A percentile compares a stretch with the other conserved stretches of the same genome.
Conservation (phyloP, 2,797 vertebrate species). For the Pempheris klunzingeri region DNA sequence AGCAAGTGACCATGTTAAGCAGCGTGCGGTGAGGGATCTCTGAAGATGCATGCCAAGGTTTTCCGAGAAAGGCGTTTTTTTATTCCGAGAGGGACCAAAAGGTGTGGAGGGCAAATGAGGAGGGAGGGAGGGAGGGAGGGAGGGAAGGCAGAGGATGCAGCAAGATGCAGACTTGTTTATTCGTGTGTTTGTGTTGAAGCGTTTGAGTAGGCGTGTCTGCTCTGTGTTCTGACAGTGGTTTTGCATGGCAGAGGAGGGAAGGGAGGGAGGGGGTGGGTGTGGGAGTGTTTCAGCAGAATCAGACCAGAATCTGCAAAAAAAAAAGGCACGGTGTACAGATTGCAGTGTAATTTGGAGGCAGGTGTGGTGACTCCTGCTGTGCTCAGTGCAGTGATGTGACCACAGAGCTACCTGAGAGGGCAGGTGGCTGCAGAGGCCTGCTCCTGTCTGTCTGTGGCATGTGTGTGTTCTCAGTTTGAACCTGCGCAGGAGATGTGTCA, state of each 20-base stretch:
- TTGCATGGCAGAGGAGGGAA: constrained; percentile 21
- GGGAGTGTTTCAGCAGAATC: background rate
- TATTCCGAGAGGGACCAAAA: constrained; percentile 56
- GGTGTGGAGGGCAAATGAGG: constrained; percentile 50
- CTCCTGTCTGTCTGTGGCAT: too few relatives aligned
- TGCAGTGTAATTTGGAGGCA: background rate
- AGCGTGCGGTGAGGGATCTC: constrained; percentile 48
- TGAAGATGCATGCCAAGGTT: constrained; percentile 61
- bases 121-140: background rate
- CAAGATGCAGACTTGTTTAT: constrained; percentile 57
- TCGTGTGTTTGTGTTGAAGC: constrained; percentile 44
- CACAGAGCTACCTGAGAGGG: constrained; percentile 6
- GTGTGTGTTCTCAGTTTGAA: background rate
- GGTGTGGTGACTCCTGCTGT: background rate
- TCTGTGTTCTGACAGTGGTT: constrained; percentile 25
- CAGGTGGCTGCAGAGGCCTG: background rate
- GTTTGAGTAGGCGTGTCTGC: constrained; percentile 46
- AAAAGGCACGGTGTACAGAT: background rate
- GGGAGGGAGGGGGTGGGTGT: too few relatives aligned
- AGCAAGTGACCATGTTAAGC: constrained; percentile 49
- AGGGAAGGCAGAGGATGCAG: background rate
- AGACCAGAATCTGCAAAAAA: background rate
- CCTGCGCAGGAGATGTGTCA: too few relatives aligned
- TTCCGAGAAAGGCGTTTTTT: constrained; percentile 50
- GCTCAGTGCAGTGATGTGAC: background rate